Conservation (phyloP, 92 coral and sea anemone genomes). For the Metridium senile region DNA sequence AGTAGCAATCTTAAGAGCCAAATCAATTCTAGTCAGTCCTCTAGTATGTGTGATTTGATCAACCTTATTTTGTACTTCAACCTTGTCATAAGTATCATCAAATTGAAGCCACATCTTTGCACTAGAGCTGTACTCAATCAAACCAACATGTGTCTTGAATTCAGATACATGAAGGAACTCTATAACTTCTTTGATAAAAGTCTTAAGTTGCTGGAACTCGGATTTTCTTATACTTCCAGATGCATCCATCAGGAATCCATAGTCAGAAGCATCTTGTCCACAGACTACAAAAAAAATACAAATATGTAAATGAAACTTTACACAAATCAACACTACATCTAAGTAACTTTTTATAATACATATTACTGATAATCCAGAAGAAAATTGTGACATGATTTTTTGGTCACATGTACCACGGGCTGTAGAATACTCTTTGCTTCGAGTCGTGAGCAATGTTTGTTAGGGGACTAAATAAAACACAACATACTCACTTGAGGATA, state of each 20-base stretch:
- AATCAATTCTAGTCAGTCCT: constrained; percentile 77
- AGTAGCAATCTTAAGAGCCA: constrained; percentile 62
- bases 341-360: too few species aligned
- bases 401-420: too few species aligned
- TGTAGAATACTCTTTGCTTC: too few species aligned
- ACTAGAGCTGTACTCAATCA: constrained; percentile 61
- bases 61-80: constrained; percentile 38
- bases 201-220: constrained; percentile 34
- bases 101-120: constrained; percentile 58
- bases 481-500: too few species aligned
- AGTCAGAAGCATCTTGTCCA: constrained; percentile 81
- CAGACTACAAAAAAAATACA: constrained; percentile 51
- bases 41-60: constrained; percentile 37
- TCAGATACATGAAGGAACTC: constrained; percentile 65
- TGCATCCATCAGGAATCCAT: constrained; percentile 72
- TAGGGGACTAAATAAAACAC: too few species aligned
- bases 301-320: too few species aligned
- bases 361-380: too few species aligned
- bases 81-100: constrained; percentile 46
- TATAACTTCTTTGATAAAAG: constrained; percentile 55
- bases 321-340: too few species aligned
- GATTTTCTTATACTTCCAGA: constrained; percentile 71
- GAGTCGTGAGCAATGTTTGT: too few species aligned
- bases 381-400: too few species aligned
- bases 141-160: constrained; percentile 63